Evolutionary conservation across 2,888 invertebrate species (phyloP).

Genomic region (Cataglyphis albicans): DNA sequence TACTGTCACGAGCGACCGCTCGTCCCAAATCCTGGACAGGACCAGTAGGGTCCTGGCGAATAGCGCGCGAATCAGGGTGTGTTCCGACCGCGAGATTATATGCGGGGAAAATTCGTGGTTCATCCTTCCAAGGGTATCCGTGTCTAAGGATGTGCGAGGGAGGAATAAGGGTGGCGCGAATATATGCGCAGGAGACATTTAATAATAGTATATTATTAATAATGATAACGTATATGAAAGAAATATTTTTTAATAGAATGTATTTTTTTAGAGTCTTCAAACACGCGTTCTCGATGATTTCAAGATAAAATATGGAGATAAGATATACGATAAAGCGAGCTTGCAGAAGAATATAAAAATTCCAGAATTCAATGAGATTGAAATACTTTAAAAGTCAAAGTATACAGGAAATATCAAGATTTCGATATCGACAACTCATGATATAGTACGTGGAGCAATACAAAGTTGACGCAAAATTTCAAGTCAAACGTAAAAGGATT

Average conservation of each 20-base stretch:
- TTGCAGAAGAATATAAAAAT: not conserved
- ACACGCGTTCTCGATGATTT: not conserved
- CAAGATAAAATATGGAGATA: not conserved
- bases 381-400: not conserved
- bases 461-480: not conserved
- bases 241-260: not conserved
- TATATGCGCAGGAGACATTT: not conserved
- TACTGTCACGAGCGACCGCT: conserved; percentile 59
- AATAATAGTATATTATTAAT: not conserved
- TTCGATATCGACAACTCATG: not conserved
- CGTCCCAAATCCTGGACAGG: conserved; percentile 45
- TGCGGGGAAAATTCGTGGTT: conserved; percentile 21
- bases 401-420: not conserved
- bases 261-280: not conserved
- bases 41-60: conserved; percentile 23
- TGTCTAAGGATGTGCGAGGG: not conserved
- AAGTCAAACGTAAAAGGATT: not conserved
- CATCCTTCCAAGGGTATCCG: not conserved
- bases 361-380: not conserved
- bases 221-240: not conserved
- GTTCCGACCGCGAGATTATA: conserved; percentile 11
- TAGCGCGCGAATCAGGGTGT: conserved; percentile 6
- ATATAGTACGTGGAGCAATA: not conserved
- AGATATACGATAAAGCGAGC: not conserved
- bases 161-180: not conserved